phyloP scores from a whole-genome alignment of 2,113 vertebrate species.

The Sitta europaea region DNA sequence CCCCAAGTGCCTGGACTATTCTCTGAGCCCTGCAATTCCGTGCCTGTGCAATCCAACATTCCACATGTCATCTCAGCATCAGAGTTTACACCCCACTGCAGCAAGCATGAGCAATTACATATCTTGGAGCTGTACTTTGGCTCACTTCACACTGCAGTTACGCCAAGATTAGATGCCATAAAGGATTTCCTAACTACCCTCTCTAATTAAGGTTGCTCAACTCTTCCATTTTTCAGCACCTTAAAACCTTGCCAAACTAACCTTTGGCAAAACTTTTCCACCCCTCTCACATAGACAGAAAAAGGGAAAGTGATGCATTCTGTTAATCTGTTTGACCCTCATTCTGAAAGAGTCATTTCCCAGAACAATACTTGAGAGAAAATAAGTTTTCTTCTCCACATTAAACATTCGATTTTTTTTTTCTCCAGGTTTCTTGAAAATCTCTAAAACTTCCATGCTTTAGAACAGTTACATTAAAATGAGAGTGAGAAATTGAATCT shows the following conservation, averaged over 20 bases:
- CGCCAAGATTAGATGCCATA: neutral
- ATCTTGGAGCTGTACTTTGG: conserved; percentile 2
- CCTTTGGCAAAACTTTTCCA: neutral
- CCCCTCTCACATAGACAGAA: neutral
- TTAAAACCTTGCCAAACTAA: conserved; percentile 9
- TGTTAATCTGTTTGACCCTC: neutral
- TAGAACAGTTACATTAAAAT: neutral
- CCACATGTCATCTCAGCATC: neutral
- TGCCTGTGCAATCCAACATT: neutral
- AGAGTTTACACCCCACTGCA: neutral
- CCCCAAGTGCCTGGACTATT: neutral
- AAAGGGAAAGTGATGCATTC: neutral
- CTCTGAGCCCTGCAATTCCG: neutral
- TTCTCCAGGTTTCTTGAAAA: neutral
- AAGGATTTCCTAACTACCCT: neutral
- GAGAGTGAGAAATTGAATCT: neutral
- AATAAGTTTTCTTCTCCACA: neutral
- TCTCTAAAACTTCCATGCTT: neutral
- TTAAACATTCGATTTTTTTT: neutral
- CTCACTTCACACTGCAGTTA: neutral
- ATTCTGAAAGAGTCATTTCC: neutral
- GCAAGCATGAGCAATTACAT: neutral
- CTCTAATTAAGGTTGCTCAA: conserved; percentile 19
- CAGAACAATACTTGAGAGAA: neutral
- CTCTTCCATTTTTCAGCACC: neutral